A percentile compares a stretch with the other conserved stretches of the same genome.
Conservation (phyloP, 2,888 invertebrate species). For the Bombylius discolor region DNA sequence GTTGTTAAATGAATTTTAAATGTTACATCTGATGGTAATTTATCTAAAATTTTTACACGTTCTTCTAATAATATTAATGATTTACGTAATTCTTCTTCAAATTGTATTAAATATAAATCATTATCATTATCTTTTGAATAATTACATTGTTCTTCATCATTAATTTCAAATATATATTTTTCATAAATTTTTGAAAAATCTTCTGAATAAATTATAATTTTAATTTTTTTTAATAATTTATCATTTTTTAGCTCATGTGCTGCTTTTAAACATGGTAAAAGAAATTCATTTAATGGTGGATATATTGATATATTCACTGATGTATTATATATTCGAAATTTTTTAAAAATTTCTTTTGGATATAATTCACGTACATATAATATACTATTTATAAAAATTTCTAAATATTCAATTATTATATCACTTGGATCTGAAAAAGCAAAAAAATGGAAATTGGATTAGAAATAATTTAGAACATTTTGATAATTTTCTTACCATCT, state of each 20-base stretch:
- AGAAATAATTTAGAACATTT: too few relatives aligned
- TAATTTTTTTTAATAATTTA: slow-evolving; percentile 20
- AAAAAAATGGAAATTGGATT: too few relatives aligned
- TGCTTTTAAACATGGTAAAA: slow-evolving; percentile 23
- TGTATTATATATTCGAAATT: slow-evolving; percentile 28
- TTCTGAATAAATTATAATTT: slow-evolving; percentile 24
- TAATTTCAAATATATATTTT: slow-evolving; percentile 15
- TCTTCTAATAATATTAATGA: slow-evolving; percentile 25
- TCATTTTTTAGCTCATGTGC: slow-evolving; percentile 20
- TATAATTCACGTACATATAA: slow-evolving; percentile 29
- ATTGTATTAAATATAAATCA: slow-evolving; percentile 27
- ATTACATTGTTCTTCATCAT: slow-evolving; percentile 8
- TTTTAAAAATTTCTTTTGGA: slow-evolving; percentile 30
- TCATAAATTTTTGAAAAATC: slow-evolving; percentile 16
- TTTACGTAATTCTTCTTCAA: slow-evolving; percentile 27
- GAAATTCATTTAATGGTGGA: slow-evolving; percentile 28
- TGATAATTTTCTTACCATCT: too few relatives aligned
- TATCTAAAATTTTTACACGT: slow-evolving; percentile 23
- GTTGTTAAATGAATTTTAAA: slow-evolving; percentile 30
- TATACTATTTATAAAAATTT: slow-evolving; percentile 30
- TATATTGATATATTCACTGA: slow-evolving; percentile 27
- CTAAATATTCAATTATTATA: slow-evolving; percentile 28
- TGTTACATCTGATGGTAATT: slow-evolving; percentile 20
- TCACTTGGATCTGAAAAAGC: slow-evolving; percentile 12
- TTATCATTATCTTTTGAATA: not conserved